These are phyloP conservation scores for Blennius ocellaris DNA, from an alignment of 2,113 vertebrate species.

Conservation along the genomic window DNA sequence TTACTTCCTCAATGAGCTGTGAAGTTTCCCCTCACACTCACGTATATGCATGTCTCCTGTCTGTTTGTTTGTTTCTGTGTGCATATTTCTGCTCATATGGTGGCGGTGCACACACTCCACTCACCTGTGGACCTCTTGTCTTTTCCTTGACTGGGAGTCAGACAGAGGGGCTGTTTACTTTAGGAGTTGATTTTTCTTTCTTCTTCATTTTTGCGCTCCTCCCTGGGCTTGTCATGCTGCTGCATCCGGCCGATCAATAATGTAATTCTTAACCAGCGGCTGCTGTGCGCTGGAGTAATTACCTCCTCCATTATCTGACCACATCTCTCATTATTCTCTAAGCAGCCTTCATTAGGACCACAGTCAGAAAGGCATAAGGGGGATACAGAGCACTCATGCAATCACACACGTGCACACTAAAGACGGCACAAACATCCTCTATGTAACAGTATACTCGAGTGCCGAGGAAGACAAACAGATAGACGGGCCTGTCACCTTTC, in stretches of 20 bases:
- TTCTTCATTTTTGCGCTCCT: slow-evolving; percentile 25
- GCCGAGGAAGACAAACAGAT: slow-evolving; percentile 32
- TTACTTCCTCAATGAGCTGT: slow-evolving; percentile 7
- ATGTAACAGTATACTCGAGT: not conserved
- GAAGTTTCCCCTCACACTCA: slow-evolving; percentile 19
- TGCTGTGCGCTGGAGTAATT: slow-evolving; percentile 64
- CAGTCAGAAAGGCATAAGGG: not conserved
- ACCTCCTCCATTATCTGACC: slow-evolving; percentile 75
- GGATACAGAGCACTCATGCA: not conserved
- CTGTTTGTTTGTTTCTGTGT: slow-evolving; percentile 7
- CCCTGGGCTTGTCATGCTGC: slow-evolving; percentile 14
- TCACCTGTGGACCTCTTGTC: slow-evolving; percentile 28
- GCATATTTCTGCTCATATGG: not conserved
- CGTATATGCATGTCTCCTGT: slow-evolving; percentile 30
- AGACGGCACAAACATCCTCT: slow-evolving; percentile 28
- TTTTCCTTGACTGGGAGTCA: slow-evolving; percentile 31
- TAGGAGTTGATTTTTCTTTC: slow-evolving; percentile 51
- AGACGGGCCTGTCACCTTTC: slow-evolving; percentile 35
- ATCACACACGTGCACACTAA: not conserved
- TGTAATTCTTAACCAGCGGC: slow-evolving; percentile 67
- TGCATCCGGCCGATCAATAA: slow-evolving; percentile 68
- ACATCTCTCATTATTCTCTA: slow-evolving; percentile 71
- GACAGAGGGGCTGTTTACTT: slow-evolving; percentile 50
- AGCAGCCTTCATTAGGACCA: slow-evolving; percentile 62
- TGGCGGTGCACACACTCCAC: too few species aligned